phyloP scores from a whole-genome alignment of 2,888 invertebrate species.

The Drosophila tripunctata region DNA sequence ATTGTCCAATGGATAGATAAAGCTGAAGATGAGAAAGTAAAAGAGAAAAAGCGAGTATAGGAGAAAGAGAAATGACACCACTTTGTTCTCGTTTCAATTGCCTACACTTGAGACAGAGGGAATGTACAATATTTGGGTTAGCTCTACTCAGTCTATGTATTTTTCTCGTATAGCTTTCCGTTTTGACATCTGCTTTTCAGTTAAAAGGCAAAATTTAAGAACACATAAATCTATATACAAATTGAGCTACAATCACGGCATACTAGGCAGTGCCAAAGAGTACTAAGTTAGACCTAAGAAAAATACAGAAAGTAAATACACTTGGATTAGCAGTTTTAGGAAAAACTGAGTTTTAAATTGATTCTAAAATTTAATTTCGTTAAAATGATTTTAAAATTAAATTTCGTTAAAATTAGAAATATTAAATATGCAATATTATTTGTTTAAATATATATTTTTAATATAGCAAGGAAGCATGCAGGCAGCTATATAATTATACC shows the following conservation, averaged over 20 bases:
- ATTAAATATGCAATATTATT: no score
- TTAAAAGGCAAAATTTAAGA: conserved; percentile 14
- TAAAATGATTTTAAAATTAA: no score
- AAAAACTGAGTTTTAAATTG: no score
- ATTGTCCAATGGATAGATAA: conserved; percentile 27
- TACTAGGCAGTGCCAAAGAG: no score
- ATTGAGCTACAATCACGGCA: conserved; percentile 27
- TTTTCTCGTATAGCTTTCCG: conserved; percentile 46
- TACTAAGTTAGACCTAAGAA: no score
- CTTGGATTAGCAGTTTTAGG: no score
- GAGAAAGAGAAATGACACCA: not conserved
- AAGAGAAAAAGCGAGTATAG: not conserved
- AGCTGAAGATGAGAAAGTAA: not conserved
- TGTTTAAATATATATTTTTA: no score
- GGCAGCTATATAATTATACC: no score
- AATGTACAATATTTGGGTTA: conserved; percentile 73
- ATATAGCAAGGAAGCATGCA: no score
- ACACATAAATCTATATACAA: conserved; percentile 18
- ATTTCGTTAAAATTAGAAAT: no score
- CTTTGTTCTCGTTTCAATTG: conserved; percentile 36
- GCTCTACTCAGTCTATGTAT: conserved; percentile 30
- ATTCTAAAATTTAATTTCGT: no score
- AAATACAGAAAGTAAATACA: no score
- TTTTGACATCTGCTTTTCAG: conserved; percentile 53
- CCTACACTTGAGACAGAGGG: conserved; percentile 31